These are phyloP conservation scores for Nasalis larvatus DNA, from an alignment of 2,113 vertebrate genomes.

Conservation along the genomic window DNA sequence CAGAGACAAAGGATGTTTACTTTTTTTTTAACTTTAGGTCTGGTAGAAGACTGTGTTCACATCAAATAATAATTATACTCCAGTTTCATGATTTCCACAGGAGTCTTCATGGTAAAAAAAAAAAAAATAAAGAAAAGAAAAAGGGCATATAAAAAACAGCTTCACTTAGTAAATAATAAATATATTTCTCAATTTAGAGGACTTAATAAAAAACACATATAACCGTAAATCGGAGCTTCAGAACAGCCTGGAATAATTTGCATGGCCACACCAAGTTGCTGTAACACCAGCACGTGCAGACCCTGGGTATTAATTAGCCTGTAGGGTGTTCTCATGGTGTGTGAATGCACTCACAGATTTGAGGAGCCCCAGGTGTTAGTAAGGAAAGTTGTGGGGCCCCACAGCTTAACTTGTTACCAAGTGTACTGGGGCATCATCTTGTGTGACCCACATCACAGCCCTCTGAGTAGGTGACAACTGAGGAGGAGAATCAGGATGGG, in stretches of 20 bases:
- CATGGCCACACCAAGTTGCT: background rate
- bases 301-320: background rate
- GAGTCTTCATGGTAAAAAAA: background rate
- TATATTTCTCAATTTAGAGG: background rate
- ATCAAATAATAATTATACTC: background rate
- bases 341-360: fast-evolving
- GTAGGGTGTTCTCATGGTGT: fast-evolving
- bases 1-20: background rate
- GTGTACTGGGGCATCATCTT: background rate
- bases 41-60: background rate
- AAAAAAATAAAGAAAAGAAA: too few species aligned
- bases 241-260: background rate
- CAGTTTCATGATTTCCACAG: background rate
- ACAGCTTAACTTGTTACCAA: background rate
- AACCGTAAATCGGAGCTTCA: background rate
- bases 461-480: background rate
- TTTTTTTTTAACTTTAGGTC: background rate
- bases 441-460: fast-evolving
- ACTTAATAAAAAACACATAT: background rate
- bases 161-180: slow-evolving; percentile 22
- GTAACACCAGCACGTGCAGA: fast-evolving
- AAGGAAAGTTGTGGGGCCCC: background rate
- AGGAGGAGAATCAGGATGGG: fast-evolving
- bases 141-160: too few species aligned
- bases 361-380: background rate